Evolutionary conservation across 2,113 vertebrate species (phyloP).

Genomic region (Grammomys surdaster): DNA sequence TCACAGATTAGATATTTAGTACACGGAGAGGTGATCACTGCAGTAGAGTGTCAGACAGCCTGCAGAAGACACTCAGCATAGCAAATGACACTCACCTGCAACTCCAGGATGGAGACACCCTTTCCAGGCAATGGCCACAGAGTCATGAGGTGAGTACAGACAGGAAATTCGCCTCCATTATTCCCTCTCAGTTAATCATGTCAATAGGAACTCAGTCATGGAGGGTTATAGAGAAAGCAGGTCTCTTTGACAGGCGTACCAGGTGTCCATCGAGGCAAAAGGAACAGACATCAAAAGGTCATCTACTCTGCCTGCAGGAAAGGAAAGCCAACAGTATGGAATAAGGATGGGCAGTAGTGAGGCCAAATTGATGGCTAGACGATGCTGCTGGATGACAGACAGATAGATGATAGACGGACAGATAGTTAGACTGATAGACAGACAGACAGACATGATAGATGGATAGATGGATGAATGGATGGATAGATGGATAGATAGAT

Average conservation of each 20-base stretch:
- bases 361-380: neutral
- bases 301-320: neutral
- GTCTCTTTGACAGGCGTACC: neutral
- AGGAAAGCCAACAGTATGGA: constrained; percentile 14
- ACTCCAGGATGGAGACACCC: neutral
- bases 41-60: neutral
- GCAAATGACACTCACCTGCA: neutral
- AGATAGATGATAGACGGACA: neutral
- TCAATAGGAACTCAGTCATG: neutral
- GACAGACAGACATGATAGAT: neutral
- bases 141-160: neutral
- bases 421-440: neutral
- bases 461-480: neutral
- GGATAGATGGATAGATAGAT: neutral
- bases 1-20: neutral
- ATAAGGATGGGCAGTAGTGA: neutral
- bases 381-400: neutral
- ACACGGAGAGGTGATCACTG: neutral
- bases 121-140: neutral
- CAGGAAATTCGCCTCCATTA: constrained; percentile 22
- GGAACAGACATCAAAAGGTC: neutral
- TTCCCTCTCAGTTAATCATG: neutral
- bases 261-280: neutral
- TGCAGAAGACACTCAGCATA: neutral
- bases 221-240: constrained; percentile 31